Evolutionary conservation across 1,140 invertebrate species (phyloP).

Genomic region (Drosophila kanapiae): DNA sequence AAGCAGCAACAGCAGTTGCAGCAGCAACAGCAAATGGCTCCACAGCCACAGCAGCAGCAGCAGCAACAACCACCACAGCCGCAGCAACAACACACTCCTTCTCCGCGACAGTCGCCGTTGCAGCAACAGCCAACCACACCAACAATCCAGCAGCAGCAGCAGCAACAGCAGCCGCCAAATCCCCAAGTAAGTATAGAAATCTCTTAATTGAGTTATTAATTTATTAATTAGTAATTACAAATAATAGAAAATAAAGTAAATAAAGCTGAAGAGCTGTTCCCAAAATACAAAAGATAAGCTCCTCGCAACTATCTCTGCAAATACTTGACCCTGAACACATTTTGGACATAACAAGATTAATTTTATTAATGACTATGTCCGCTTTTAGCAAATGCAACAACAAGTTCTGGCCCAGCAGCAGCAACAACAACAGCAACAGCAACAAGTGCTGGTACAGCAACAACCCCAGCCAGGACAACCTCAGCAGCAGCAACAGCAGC

Average conservation of each 20-base stretch:
- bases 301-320: not conserved
- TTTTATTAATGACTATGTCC: not conserved
- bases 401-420: conserved; percentile 27
- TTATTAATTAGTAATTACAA: not conserved
- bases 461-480: conserved; percentile 43
- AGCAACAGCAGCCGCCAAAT: conserved; percentile 50
- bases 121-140: conserved; percentile 55
- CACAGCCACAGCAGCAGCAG: conserved; percentile 60
- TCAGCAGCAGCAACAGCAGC: conserved; percentile 28
- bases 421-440: conserved; percentile 44
- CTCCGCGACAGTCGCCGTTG: conserved; percentile 44
- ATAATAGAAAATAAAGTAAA: not conserved
- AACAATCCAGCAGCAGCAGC: conserved; percentile 48
- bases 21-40: conserved; percentile 55
- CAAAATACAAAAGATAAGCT: not conserved
- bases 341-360: not conserved
- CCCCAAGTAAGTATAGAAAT: conserved; percentile 14
- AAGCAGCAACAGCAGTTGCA: conserved; percentile 78
- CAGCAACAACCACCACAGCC: conserved; percentile 27
- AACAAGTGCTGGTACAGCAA: conserved; percentile 44
- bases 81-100: conserved; percentile 50
- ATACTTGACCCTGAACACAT: not conserved
- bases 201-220: not conserved
- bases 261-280: not conserved
- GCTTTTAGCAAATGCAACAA: conserved; percentile 48